These are phyloP conservation scores for Melanotaenia parkinsoni DNA, from an alignment of 2,797 vertebrate genomes.

Conservation along the genomic window DNA sequence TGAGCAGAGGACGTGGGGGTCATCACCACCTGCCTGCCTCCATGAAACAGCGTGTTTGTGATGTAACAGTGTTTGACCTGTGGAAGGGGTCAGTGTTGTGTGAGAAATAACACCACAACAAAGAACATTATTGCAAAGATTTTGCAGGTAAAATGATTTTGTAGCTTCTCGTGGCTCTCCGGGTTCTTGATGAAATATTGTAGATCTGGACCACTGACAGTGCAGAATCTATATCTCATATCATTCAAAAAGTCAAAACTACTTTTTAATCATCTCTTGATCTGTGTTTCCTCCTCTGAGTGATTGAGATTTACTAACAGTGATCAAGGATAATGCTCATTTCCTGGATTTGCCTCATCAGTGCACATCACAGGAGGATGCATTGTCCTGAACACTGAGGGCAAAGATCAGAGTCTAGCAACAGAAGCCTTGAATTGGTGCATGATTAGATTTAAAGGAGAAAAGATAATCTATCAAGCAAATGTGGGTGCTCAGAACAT, in stretches of 20 bases:
- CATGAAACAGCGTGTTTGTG: conserved; percentile 24
- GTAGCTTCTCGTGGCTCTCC: background rate
- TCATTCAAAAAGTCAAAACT: background rate
- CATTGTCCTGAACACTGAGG: background rate
- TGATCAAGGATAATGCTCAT: background rate
- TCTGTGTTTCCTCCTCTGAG: background rate
- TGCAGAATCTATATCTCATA: background rate
- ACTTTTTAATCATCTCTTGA: background rate
- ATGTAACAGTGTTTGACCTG: conserved; percentile 31
- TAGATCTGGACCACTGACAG: background rate
- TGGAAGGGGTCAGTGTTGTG: background rate
- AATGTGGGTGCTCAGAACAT: background rate
- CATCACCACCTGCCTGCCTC: conserved; percentile 29
- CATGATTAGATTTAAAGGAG: background rate
- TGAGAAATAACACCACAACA: background rate
- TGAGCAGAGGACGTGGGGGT: conserved; percentile 45
- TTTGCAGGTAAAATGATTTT: background rate
- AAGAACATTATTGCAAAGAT: background rate
- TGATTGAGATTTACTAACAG: conserved; percentile 7
- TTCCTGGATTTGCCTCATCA: conserved; percentile 1
- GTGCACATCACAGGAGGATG: background rate
- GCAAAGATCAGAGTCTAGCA: background rate
- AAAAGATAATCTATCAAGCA: conserved; percentile 1
- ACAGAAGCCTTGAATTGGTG: background rate
- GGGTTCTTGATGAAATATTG: background rate